Conservation (phyloP, 2,797 vertebrate species). For the Myotis myotis region DNA sequence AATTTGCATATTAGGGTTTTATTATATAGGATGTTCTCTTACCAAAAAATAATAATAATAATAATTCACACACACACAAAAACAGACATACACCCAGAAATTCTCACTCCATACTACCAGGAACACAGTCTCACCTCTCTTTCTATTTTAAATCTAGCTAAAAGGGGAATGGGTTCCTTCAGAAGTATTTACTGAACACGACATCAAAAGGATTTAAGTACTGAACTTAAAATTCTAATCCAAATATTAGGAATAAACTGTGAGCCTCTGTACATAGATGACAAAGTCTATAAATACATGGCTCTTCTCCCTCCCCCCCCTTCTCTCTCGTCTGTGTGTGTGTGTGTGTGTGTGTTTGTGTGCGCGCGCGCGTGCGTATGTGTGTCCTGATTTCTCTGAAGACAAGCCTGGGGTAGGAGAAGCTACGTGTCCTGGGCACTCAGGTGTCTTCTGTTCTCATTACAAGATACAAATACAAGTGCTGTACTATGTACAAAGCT, state of each 20-base stretch:
- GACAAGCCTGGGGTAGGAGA: not conserved
- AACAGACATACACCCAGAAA: not conserved
- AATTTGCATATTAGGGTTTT: too few species aligned
- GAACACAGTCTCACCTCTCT: not conserved
- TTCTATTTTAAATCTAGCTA: not conserved
- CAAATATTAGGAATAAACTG: not conserved
- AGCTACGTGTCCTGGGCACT: not conserved
- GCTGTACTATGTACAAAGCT: not conserved
- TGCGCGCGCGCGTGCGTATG: too few species aligned
- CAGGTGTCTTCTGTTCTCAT: not conserved
- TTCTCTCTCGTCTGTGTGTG: not conserved
- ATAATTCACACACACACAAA: not conserved
- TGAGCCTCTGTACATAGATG: not conserved
- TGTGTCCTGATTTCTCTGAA: not conserved
- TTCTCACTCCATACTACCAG: not conserved
- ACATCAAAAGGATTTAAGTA: not conserved
- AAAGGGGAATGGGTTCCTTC: not conserved
- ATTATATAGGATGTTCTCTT: too few species aligned
- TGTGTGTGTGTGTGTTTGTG: too few species aligned
- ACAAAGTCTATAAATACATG: not conserved
- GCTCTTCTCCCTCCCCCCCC: not conserved
- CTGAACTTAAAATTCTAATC: not conserved
- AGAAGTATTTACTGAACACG: not conserved
- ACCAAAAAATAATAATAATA: too few species aligned
- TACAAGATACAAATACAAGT: not conserved